phyloP scores from a whole-genome alignment of 2,113 vertebrate genomes.

The Mirounga angustirostris region DNA sequence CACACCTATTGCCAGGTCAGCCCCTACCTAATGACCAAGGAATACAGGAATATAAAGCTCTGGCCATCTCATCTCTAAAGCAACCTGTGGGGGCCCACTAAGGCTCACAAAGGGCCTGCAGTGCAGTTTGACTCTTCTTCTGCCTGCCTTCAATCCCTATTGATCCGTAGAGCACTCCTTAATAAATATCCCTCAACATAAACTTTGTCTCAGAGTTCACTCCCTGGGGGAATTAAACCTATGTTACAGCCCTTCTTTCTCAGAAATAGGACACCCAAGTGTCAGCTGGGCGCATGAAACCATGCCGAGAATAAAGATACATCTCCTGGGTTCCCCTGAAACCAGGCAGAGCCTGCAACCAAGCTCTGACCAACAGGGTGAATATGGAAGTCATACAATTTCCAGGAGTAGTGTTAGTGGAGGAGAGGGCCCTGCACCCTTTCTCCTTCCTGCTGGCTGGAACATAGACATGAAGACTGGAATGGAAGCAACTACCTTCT shows the following conservation, averaged over 20 bases:
- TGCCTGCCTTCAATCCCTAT: neutral
- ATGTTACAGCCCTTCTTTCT: neutral
- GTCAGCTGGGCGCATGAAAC: neutral
- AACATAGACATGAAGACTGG: neutral
- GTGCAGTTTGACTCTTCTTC: neutral
- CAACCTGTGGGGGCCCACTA: neutral
- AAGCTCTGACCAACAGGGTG: neutral
- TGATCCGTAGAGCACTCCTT: neutral
- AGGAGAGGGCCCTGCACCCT: neutral
- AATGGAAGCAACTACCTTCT: neutral
- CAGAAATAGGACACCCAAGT: slow-evolving; percentile 7
- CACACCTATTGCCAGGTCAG: neutral
- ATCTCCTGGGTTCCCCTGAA: neutral
- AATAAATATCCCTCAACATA: neutral
- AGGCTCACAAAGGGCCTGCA: neutral
- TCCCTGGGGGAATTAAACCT: slow-evolving; percentile 43
- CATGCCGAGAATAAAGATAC: slow-evolving; percentile 33
- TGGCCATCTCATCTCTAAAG: neutral
- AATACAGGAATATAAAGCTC: neutral
- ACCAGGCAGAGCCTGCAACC: neutral
- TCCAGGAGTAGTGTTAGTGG: neutral
- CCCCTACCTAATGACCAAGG: neutral
- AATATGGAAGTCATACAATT: neutral
- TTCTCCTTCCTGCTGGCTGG: neutral
- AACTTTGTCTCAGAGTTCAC: neutral